A percentile compares a stretch with the other conserved stretches of the same genome.
Evolutionary conservation across 2,888 invertebrate genomes (phyloP).

Genomic region (Tetrapedia diversipes): DNA sequence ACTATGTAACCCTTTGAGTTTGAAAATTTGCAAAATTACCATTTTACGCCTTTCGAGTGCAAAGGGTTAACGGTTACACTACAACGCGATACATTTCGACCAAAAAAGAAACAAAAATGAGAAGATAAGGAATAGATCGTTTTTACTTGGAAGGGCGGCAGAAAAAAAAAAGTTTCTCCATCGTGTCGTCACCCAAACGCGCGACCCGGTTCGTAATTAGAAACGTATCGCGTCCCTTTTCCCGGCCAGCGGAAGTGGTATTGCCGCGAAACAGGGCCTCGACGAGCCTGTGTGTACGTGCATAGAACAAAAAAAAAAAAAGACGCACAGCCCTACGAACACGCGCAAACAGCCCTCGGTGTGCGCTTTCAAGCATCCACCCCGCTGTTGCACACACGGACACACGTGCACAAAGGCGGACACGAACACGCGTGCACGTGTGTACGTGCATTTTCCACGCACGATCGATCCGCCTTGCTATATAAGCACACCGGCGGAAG

Average conservation of each 20-base stretch:
- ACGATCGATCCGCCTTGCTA: conserved; percentile 62
- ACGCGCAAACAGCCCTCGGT: neutral
- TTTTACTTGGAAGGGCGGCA: too few relatives aligned
- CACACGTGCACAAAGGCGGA: conserved; percentile 5
- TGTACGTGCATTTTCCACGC: conserved; percentile 47
- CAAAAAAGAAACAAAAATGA: too few relatives aligned
- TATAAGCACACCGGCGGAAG: conserved; percentile 46
- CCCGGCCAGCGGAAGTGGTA: neutral
- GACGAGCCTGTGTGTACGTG: conserved; percentile 6
- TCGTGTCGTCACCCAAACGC: neutral
- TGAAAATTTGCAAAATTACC: too few relatives aligned
- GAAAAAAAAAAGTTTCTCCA: neutral
- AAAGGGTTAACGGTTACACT: too few relatives aligned
- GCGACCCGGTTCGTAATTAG: conserved; percentile 19
- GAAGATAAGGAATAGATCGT: too few relatives aligned
- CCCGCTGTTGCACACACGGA: neutral
- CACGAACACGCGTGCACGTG: too few relatives aligned
- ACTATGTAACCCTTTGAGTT: too few relatives aligned
- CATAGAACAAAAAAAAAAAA: conserved; percentile 10
- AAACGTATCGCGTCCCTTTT: conserved; percentile 20
- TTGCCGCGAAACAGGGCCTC: conserved; percentile 28
- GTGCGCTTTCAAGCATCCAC: neutral
- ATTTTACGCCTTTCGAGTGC: too few relatives aligned
- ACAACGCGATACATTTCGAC: too few relatives aligned
- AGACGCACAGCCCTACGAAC: neutral